Conservation (phyloP, 64 coral and sea anemone species). For the Dendrophyllia cribrosa region DNA sequence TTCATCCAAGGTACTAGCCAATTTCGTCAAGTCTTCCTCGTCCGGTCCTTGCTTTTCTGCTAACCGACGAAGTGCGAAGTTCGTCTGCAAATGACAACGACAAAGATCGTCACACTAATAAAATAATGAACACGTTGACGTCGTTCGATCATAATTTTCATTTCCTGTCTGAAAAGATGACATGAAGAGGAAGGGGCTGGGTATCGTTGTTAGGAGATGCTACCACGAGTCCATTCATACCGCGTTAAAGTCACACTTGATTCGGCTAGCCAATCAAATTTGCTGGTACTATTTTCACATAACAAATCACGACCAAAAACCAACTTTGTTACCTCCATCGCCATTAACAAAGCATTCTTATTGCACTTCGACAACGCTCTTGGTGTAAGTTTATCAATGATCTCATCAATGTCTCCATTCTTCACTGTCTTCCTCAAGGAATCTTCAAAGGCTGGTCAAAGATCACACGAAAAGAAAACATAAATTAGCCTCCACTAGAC, state of each 20-base stretch:
- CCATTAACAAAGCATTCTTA: slow-evolving; percentile 20
- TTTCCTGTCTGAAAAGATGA: no score
- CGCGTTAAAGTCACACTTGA: no score
- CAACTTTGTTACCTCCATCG: slow-evolving; percentile 6
- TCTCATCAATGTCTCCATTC: slow-evolving; percentile 5
- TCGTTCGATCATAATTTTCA: no score
- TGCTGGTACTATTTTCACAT: no score
- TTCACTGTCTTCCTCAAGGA: slow-evolving; percentile 13
- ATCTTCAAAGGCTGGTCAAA: background rate
- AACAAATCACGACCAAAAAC: no score
- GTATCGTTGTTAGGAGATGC: no score
- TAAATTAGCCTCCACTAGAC: no score
- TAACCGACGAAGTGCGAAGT: background rate
- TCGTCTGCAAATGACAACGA: background rate
- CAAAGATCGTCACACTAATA: background rate
- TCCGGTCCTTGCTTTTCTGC: slow-evolving; percentile 16
- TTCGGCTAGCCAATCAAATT: no score
- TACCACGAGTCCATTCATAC: no score
- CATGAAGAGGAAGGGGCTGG: no score
- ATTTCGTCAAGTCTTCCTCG: slow-evolving; percentile 4
- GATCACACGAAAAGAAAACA: no score
- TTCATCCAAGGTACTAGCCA: background rate
- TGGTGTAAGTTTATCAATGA: background rate
- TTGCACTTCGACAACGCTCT: slow-evolving; percentile 4
- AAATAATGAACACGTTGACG: no score